A percentile compares a stretch with the other conserved stretches of the same genome.
phyloP scores from a whole-genome alignment of 2,113 vertebrate species.

The Callospermophilus lateralis region DNA sequence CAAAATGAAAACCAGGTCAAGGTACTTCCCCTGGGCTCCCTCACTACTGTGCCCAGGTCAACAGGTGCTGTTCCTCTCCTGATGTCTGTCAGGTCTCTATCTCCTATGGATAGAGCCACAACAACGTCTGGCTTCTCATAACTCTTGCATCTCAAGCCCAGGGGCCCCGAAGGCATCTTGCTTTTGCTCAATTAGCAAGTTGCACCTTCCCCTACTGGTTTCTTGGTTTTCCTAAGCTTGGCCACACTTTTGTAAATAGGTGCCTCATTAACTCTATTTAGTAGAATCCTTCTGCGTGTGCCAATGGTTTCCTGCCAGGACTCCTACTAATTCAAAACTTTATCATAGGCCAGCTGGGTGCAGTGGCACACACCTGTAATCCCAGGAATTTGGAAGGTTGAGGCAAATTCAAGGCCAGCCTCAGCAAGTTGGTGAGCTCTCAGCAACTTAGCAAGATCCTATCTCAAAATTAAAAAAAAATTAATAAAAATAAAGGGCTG shows the following conservation, averaged over 20 bases:
- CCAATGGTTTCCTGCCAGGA: background rate
- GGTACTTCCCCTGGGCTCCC: background rate
- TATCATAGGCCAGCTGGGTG: no score
- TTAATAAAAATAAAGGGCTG: no score
- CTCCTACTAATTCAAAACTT: background rate
- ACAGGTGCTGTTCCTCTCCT: background rate
- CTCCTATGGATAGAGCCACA: background rate
- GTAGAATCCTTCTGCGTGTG: background rate
- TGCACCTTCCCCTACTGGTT: background rate
- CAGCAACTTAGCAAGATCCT: no score
- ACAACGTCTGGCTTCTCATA: background rate
- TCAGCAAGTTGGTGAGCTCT: no score
- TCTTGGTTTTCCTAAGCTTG: constrained; percentile 17
- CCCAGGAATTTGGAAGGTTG: no score
- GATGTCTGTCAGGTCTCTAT: background rate
- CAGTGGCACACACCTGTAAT: no score
- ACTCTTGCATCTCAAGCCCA: background rate
- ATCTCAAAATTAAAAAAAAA: no score
- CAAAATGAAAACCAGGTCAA: background rate
- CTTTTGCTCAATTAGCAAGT: background rate
- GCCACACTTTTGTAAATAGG: background rate
- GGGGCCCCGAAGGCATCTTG: background rate
- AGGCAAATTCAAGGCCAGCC: no score
- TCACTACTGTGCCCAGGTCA: background rate
- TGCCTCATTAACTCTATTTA: background rate